A percentile compares a stretch with the other conserved stretches of the same genome.
These are phyloP conservation scores for Rutpela maculata DNA, from an alignment of 2,888 invertebrate species.

Conservation along the genomic window DNA sequence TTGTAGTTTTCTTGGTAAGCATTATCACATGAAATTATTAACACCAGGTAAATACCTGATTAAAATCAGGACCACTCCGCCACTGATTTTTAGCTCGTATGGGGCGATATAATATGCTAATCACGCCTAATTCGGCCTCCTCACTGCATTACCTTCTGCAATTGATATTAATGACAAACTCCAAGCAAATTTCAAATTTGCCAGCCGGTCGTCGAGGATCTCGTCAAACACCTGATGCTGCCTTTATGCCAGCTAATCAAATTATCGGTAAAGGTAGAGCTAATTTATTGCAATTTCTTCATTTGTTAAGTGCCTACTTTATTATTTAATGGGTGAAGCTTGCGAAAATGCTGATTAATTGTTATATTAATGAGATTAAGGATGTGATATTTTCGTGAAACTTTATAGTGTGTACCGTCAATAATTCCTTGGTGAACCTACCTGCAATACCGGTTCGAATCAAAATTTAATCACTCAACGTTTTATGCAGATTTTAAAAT, in stretches of 20 bases:
- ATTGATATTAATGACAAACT: constrained; percentile 68
- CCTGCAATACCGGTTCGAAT: too few relatives aligned
- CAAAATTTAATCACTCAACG: too few relatives aligned
- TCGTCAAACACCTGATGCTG: constrained; percentile 46
- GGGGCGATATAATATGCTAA: constrained; percentile 69
- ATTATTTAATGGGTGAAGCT: constrained; percentile 32
- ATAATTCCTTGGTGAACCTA: too few relatives aligned
- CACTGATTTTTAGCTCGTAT: constrained; percentile 48
- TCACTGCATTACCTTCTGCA: constrained; percentile 63
- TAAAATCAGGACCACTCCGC: neutral
- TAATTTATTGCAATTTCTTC: constrained; percentile 54
- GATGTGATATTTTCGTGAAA: constrained; percentile 9
- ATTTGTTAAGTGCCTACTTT: constrained; percentile 53
- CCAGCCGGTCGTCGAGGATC: constrained; percentile 34
- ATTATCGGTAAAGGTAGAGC: constrained; percentile 40
- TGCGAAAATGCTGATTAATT: constrained; percentile 35
- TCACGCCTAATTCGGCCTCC: constrained; percentile 65
- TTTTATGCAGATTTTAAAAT: too few relatives aligned
- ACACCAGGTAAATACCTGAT: neutral
- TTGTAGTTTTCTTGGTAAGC: neutral
- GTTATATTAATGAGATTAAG: constrained; percentile 20
- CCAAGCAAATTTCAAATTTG: constrained; percentile 43
- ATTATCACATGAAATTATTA: neutral
- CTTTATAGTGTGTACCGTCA: neutral
- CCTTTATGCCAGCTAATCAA: constrained; percentile 36